Percentiles rank a stretch among this genome's conserved stretches.
These are phyloP conservation scores for Catharus bicknelli DNA, from an alignment of 2,113 vertebrate genomes.

Conservation along the genomic window DNA sequence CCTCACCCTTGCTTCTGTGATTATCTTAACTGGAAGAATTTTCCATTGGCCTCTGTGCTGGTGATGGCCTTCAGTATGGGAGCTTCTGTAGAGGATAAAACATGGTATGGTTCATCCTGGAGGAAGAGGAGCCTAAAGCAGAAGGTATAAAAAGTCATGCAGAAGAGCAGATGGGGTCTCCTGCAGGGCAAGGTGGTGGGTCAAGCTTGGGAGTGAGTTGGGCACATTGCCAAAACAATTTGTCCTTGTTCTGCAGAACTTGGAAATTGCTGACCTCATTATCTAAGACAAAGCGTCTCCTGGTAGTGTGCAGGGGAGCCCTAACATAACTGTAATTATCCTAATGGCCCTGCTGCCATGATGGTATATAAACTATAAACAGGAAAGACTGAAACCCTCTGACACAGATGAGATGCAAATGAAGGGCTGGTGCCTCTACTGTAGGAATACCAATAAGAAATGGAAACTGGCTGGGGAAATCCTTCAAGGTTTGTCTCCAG, in stretches of 20 bases:
- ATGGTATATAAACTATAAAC: conserved; percentile 18
- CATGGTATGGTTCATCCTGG: neutral
- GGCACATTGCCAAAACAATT: neutral
- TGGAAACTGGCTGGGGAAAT: neutral
- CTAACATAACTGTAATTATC: conserved; percentile 11
- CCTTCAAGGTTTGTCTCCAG: neutral
- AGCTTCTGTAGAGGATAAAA: neutral
- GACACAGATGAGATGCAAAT: conserved; percentile 31
- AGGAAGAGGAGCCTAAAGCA: neutral
- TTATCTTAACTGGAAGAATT: neutral
- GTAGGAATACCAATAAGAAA: neutral
- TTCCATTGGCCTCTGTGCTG: neutral
- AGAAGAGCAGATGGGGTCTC: neutral
- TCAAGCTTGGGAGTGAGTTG: neutral
- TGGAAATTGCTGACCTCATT: conserved; percentile 6
- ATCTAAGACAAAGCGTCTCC: neutral
- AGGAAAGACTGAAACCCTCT: conserved; percentile 54
- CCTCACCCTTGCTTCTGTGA: neutral
- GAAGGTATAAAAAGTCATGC: neutral
- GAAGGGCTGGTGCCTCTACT: neutral
- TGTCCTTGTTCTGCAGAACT: neutral
- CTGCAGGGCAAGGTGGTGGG: neutral
- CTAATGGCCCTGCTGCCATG: conserved; percentile 6
- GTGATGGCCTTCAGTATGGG: neutral
- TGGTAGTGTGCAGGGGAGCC: neutral